Percentiles rank a stretch among this genome's conserved stretches.
Evolutionary conservation across 2,113 vertebrate species (phyloP).

Genomic region (Mirza zaza): DNA sequence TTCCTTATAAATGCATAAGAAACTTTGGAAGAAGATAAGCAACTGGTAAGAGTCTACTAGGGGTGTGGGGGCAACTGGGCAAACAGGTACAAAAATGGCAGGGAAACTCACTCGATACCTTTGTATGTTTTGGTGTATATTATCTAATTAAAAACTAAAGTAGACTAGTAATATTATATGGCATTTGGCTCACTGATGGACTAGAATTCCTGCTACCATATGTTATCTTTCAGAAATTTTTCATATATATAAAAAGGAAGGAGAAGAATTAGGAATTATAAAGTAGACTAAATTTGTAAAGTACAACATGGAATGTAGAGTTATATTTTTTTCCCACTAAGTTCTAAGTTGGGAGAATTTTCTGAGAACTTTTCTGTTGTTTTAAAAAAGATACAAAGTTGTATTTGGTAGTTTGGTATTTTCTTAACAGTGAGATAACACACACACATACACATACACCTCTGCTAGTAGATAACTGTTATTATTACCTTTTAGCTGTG

Average conservation of each 20-base stretch:
- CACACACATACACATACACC: background rate
- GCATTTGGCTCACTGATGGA: background rate
- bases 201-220: background rate
- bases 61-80: background rate
- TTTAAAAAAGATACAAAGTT: background rate
- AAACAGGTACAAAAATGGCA: background rate
- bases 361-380: background rate
- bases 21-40: background rate
- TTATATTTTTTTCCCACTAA: background rate
- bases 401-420: background rate
- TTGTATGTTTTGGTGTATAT: background rate
- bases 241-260: background rate
- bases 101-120: background rate
- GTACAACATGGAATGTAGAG: background rate
- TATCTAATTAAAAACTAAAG: conserved; percentile 7
- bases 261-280: background rate
- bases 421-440: background rate
- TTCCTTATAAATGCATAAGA: background rate
- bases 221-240: background rate
- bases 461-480: background rate
- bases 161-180: background rate
- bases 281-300: conserved; percentile 1
- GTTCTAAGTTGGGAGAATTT: background rate
- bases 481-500: background rate
- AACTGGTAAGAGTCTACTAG: background rate